A percentile compares a stretch with the other conserved stretches of the same genome.
These are phyloP conservation scores for Gopherus flavomarginatus DNA, from an alignment of 2,113 vertebrate species.

Conservation along the genomic window DNA sequence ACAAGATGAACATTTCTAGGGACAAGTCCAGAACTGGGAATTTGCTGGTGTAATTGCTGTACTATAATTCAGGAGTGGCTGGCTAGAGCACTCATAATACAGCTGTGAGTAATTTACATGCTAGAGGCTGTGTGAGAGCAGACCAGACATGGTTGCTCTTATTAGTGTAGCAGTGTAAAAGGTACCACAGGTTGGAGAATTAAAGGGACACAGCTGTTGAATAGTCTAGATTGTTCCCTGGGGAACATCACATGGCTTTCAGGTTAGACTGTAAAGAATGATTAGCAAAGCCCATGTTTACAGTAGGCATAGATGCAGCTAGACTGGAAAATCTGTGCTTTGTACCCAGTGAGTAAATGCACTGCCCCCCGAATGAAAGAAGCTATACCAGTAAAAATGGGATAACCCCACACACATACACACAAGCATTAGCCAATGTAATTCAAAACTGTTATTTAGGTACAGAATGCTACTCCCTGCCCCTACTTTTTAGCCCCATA, in stretches of 20 bases:
- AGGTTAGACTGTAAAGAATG: no score
- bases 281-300: neutral
- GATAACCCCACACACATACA: accelerated
- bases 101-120: neutral
- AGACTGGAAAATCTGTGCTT: neutral
- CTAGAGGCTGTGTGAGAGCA: neutral
- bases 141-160: neutral
- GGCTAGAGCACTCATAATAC: neutral
- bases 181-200: neutral
- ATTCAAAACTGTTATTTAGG: neutral
- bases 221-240: neutral
- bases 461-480: neutral
- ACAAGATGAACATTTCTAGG: neutral
- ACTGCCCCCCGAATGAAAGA: neutral
- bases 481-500: neutral
- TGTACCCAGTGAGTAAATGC: neutral
- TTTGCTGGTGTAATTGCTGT: neutral
- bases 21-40: neutral
- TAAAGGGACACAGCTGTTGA: neutral
- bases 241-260: neutral
- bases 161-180: neutral
- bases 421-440: neutral
- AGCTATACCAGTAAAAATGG: neutral
- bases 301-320: neutral
- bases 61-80: neutral